A percentile compares a stretch with the other conserved stretches of the same genome.
Conservation (phyloP, 2,888 invertebrate species). For the Noctua comes region DNA sequence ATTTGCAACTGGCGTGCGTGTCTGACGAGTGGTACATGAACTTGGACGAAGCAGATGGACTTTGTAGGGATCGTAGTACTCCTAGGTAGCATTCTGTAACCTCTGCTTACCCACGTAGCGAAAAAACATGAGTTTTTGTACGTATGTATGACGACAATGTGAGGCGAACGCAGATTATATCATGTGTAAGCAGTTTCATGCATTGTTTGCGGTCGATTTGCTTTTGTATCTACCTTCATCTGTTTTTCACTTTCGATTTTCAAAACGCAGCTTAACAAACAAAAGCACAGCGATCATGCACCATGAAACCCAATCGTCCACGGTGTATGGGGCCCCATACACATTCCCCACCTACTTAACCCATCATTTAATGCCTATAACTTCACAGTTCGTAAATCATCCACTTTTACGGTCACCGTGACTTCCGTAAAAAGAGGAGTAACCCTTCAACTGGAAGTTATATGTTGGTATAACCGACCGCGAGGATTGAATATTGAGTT, state of each 20-base stretch:
- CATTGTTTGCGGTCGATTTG: background rate
- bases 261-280: background rate
- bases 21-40: background rate
- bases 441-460: slow-evolving; percentile 65
- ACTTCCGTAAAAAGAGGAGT: slow-evolving; percentile 61
- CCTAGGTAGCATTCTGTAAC: too few species aligned
- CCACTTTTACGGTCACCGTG: slow-evolving; percentile 63
- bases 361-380: slow-evolving; percentile 34
- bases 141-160: background rate
- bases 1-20: too few species aligned
- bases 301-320: background rate
- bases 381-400: slow-evolving; percentile 69
- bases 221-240: background rate
- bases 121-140: too few species aligned
- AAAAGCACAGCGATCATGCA: background rate
- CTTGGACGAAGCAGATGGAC: background rate
- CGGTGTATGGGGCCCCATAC: background rate
- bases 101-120: background rate
- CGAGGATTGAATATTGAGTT: slow-evolving; percentile 10
- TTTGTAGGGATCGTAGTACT: background rate
- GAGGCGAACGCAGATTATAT: background rate
- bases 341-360: background rate
- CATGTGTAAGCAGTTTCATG: too few species aligned
- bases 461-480: slow-evolving; percentile 39
- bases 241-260: background rate